A percentile compares a stretch with the other conserved stretches of the same genome.
phyloP scores from a whole-genome alignment of 2,888 invertebrate genomes.

The Scrobipalpa atriplicella region DNA sequence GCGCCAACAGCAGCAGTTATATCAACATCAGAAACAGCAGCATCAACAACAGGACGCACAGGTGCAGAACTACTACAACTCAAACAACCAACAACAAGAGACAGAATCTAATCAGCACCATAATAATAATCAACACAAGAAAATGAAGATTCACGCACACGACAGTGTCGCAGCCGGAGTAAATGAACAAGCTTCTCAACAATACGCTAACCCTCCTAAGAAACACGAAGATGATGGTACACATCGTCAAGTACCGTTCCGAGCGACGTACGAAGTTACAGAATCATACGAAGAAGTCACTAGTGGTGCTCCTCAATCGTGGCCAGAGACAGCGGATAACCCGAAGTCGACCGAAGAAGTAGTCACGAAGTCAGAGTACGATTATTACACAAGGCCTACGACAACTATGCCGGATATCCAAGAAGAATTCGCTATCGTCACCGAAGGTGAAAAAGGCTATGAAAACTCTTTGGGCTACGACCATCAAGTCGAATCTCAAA shows the following conservation, averaged over 20 bases:
- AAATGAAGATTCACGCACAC: slow-evolving; percentile 57
- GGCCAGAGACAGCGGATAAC: slow-evolving; percentile 59
- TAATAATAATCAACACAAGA: slow-evolving; percentile 59
- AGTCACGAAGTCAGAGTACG: slow-evolving; percentile 53
- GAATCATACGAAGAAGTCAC: slow-evolving; percentile 65
- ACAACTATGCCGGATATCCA: slow-evolving; percentile 59
- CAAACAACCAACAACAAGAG: slow-evolving; percentile 56
- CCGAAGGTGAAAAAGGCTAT: slow-evolving; percentile 70
- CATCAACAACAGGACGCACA: slow-evolving; percentile 64
- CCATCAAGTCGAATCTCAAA: slow-evolving; percentile 71
- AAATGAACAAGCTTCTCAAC: slow-evolving; percentile 63
- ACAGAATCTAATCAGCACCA: slow-evolving; percentile 55
- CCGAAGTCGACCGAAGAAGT: slow-evolving; percentile 58
- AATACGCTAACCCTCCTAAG: slow-evolving; percentile 57
- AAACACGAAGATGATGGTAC: slow-evolving; percentile 47
- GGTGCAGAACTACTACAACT: slow-evolving; percentile 56
- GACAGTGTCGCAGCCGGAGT: slow-evolving; percentile 65
- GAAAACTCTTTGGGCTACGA: slow-evolving; percentile 73
- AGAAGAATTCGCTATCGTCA: slow-evolving; percentile 72
- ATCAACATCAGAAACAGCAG: slow-evolving; percentile 51
- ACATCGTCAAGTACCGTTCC: slow-evolving; percentile 45
- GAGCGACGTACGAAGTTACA: slow-evolving; percentile 73
- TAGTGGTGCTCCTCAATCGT: slow-evolving; percentile 62
- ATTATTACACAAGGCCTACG: slow-evolving; percentile 53
- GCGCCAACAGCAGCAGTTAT: slow-evolving; percentile 41